phyloP scores from a whole-genome alignment of 2,113 vertebrate genomes.

The Protomyctophum bolini region DNA sequence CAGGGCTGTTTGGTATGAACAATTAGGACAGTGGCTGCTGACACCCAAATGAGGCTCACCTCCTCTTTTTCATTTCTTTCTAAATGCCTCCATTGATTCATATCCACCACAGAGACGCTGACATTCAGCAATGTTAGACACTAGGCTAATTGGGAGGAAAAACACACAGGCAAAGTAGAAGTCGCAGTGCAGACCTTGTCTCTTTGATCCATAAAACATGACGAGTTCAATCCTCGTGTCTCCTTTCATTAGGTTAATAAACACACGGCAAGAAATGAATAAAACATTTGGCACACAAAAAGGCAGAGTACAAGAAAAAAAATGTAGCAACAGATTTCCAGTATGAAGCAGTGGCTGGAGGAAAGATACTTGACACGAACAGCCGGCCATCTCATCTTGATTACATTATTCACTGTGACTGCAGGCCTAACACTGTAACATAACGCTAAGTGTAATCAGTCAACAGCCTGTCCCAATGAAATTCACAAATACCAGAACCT shows the following conservation, averaged over 20 bases:
- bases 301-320: slow-evolving; percentile 20
- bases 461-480: not conserved
- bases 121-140: slow-evolving; percentile 26
- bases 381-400: not conserved
- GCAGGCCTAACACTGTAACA: not conserved
- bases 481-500: too few species aligned
- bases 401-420: too few species aligned
- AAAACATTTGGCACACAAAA: slow-evolving; percentile 43
- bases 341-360: not conserved
- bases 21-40: not conserved
- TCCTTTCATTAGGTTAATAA: slow-evolving; percentile 55
- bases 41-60: slow-evolving; percentile 20
- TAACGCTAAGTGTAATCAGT: not conserved
- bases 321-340: slow-evolving; percentile 26
- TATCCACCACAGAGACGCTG: slow-evolving; percentile 6
- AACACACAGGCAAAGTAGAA: slow-evolving; percentile 27
- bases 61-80: not conserved
- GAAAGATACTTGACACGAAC: slow-evolving; percentile 3
- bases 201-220: slow-evolving; percentile 71
- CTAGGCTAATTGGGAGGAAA: slow-evolving; percentile 46
- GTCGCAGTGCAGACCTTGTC: slow-evolving; percentile 33
- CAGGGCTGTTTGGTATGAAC: not conserved
- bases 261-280: slow-evolving; percentile 47
- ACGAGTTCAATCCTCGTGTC: slow-evolving; percentile 34
- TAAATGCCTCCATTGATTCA: slow-evolving; percentile 21